phyloP scores from a whole-genome alignment of 2,888 invertebrate species.

The Platypus cylindrus region DNA sequence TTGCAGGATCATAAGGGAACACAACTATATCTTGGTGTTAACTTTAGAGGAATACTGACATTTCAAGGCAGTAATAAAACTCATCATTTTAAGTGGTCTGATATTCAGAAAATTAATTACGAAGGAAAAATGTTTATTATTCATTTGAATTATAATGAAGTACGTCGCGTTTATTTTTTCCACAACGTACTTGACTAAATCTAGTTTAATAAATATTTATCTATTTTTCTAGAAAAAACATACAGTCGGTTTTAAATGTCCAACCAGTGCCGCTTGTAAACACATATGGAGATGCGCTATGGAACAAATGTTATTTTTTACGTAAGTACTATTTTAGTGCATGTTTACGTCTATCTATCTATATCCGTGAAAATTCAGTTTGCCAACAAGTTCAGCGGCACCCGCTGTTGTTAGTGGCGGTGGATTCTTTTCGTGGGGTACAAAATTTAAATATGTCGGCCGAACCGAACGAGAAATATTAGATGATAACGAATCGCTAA shows the following conservation, averaged over 20 bases:
- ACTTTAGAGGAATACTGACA: conserved; percentile 88
- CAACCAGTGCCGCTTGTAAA: conserved; percentile 80
- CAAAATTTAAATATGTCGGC: conserved; percentile 86
- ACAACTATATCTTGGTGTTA: conserved; percentile 87
- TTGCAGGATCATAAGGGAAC: conserved; percentile 82
- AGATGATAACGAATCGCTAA: conserved; percentile 60
- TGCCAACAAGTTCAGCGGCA: conserved; percentile 77
- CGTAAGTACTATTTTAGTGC: conserved; percentile 51
- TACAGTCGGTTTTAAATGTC: conserved; percentile 92
- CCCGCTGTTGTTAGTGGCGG: conserved; percentile 76
- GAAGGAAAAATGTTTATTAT: conserved; percentile 97
- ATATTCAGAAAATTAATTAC: conserved; percentile 92
- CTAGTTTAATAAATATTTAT: conserved; percentile 1
- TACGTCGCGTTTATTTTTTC: conserved; percentile 34
- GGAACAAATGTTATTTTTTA: conserved; percentile 96
- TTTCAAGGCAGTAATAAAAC: conserved; percentile 88
- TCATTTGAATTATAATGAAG: conserved; percentile 85
- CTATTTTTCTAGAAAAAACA: conserved; percentile 69
- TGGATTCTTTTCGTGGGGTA: conserved; percentile 86
- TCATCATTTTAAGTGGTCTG: conserved; percentile 92
- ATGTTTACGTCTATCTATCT: too few species aligned
- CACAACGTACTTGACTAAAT: conserved; percentile 1
- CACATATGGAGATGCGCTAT: conserved; percentile 97
- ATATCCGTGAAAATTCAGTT: conserved; percentile 41
- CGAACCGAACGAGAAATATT: conserved; percentile 85